A percentile compares a stretch with the other conserved stretches of the same genome.
Conservation (phyloP, 2,113 vertebrate genomes). For the Odocoileus virginianus region DNA sequence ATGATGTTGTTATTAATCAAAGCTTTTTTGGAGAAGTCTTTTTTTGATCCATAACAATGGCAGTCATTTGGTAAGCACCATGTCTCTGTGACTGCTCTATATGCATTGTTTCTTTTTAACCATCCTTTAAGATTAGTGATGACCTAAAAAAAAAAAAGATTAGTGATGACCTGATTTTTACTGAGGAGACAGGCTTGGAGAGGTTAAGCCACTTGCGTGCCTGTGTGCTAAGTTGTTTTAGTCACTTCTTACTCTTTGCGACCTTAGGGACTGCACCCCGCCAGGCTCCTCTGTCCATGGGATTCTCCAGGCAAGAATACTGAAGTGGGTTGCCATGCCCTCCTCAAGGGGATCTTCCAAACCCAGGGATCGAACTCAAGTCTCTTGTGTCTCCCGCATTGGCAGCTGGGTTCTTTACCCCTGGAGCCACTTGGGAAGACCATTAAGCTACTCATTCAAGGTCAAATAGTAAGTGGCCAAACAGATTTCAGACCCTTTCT, state of each 20-base stretch:
- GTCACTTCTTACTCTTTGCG: not conserved
- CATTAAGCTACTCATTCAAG: not conserved
- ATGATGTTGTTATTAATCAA: not conserved
- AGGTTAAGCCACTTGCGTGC: not conserved
- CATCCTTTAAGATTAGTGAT: not conserved
- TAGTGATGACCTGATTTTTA: not conserved
- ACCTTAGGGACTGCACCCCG: rapidly evolving
- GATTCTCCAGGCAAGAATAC: not conserved
- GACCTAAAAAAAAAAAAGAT: not conserved
- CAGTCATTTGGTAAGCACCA: not conserved
- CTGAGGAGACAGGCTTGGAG: not conserved
- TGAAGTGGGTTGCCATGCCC: not conserved
- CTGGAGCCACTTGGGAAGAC: not conserved
- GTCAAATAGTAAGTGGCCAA: not conserved
- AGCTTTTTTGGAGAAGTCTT: not conserved
- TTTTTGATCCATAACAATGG: not conserved
- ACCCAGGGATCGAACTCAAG: not conserved
- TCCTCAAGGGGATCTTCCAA: not conserved
- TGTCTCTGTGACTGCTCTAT: not conserved
- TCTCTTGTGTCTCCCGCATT: not conserved
- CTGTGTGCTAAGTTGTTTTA: not conserved
- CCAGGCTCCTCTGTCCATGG: not conserved
- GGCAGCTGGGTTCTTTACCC: not conserved
- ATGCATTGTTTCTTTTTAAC: not conserved
- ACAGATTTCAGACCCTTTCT: not conserved